A percentile compares a stretch with the other conserved stretches of the same genome.
Conservation (phyloP, 2,113 vertebrate species). For the Ictalurus punctatus region DNA sequence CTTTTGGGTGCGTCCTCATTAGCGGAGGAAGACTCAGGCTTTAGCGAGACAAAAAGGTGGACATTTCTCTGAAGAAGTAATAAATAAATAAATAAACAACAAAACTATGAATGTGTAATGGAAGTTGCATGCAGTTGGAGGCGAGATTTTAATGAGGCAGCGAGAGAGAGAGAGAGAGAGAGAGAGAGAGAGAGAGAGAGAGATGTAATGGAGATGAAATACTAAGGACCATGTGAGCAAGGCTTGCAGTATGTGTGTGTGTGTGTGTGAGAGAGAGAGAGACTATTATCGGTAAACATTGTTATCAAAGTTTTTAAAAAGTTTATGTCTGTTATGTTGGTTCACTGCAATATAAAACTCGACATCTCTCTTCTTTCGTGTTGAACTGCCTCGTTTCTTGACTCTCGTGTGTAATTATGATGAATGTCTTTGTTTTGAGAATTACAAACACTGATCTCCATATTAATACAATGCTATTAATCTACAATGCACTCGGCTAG, state of each 20-base stretch:
- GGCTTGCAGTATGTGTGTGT: neutral
- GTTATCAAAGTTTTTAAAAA: constrained; percentile 19
- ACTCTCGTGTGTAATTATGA: constrained; percentile 1
- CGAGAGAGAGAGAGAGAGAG: neutral
- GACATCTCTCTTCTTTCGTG: neutral
- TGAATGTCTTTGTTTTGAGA: constrained; percentile 18
- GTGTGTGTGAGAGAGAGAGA: neutral
- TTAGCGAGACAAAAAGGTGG: constrained; percentile 6
- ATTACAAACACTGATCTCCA: constrained; percentile 13
- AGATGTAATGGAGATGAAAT: constrained; percentile 19
- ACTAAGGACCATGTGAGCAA: neutral
- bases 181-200: neutral
- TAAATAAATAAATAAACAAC: constrained; percentile 19
- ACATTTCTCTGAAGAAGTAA: neutral
- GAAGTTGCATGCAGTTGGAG: neutral
- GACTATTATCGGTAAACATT: constrained; percentile 17
- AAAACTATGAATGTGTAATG: constrained; percentile 14
- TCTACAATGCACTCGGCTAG: neutral
- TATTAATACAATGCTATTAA: constrained; percentile 15
- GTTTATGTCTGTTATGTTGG: neutral
- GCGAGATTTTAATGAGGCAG: constrained; percentile 23
- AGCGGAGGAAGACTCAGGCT: neutral
- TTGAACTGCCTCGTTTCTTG: neutral
- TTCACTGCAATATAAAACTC: neutral
- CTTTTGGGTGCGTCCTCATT: constrained; percentile 13